phyloP scores from a whole-genome alignment of 1,140 invertebrate genomes.

The Heliconius hewitsoni region DNA sequence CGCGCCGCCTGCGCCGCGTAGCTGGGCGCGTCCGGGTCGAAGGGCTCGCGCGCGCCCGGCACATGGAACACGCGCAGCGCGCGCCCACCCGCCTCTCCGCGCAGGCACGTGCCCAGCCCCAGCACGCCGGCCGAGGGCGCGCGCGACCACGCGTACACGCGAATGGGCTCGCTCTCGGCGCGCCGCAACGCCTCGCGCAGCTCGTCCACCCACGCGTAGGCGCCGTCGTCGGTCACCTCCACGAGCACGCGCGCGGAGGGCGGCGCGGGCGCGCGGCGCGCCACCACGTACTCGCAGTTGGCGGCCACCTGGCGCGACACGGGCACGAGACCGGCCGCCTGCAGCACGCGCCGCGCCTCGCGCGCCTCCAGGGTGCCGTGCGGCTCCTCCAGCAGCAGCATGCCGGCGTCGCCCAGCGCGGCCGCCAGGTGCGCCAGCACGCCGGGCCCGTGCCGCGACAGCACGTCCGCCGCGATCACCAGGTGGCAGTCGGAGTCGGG shows the following conservation, averaged over 20 bases:
- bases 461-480: constrained; percentile 83
- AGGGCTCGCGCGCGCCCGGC: constrained; percentile 84
- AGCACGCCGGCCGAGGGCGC: constrained; percentile 85
- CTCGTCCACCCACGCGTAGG: constrained; percentile 90
- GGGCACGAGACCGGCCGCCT: constrained; percentile 76
- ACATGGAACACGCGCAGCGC: constrained; percentile 87
- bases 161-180: constrained; percentile 81
- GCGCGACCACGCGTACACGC: constrained; percentile 86
- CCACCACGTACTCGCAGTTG: constrained; percentile 83
- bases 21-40: constrained; percentile 81
- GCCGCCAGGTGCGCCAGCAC: constrained; percentile 82
- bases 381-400: constrained; percentile 89
- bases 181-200: constrained; percentile 87
- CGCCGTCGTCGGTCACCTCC: constrained; percentile 85
- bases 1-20: constrained; percentile 86
- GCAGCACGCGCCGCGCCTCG: constrained; percentile 58
- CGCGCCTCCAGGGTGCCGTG: constrained; percentile 79
- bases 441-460: constrained; percentile 79
- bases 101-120: constrained; percentile 94
- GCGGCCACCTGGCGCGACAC: constrained; percentile 83
- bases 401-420: constrained; percentile 87
- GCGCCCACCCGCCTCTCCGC: constrained; percentile 90
- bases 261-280: constrained; percentile 80
- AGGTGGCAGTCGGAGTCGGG: constrained; percentile 86
- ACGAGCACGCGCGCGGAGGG: constrained; percentile 75